These are phyloP conservation scores for Dicrostonyx torquatus DNA, from an alignment of 2,797 vertebrate genomes.

Conservation along the genomic window DNA sequence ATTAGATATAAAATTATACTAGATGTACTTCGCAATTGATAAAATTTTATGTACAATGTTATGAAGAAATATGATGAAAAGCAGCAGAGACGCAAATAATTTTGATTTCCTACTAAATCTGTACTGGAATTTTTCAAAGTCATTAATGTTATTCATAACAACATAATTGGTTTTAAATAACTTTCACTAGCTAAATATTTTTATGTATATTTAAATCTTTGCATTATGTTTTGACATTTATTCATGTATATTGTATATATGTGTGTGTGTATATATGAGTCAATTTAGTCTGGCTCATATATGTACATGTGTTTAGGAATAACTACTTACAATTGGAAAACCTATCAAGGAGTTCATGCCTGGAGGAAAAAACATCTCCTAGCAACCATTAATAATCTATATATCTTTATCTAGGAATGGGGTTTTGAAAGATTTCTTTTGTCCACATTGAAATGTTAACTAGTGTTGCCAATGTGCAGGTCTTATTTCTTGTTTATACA, in stretches of 20 bases:
- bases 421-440: background rate
- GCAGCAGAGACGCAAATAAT: background rate
- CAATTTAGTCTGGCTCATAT: background rate
- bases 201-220: background rate
- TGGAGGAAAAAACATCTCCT: background rate
- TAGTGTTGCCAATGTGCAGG: background rate
- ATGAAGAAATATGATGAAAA: slow-evolving; percentile 3
- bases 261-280: background rate
- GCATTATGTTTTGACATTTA: background rate
- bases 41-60: background rate
- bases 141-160: background rate
- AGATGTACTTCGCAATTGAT: background rate
- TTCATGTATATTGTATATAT: background rate
- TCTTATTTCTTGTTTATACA: background rate
- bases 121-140: background rate
- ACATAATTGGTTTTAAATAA: background rate
- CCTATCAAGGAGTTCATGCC: background rate
- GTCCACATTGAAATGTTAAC: too few species aligned
- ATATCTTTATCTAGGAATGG: background rate
- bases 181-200: background rate
- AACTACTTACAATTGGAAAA: background rate
- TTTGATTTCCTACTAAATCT: background rate
- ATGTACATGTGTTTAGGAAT: background rate
- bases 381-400: background rate
- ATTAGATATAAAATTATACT: background rate